Conservation (phyloP, 2,113 vertebrate species). For the Monarcha castaneiventris region DNA sequence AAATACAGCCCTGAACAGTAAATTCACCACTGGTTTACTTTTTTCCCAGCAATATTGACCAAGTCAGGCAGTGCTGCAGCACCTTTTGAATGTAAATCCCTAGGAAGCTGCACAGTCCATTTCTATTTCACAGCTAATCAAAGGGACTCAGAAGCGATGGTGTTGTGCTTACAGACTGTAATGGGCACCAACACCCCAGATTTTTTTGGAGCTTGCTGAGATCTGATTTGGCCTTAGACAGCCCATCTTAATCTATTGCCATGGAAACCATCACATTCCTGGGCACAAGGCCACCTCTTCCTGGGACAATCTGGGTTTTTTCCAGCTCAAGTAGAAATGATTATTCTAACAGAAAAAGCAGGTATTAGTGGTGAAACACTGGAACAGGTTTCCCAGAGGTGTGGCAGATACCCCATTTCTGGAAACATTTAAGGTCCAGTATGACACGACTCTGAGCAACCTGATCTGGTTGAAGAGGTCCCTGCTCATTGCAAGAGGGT, state of each 20-base stretch:
- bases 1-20: neutral
- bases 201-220: neutral
- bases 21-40: neutral
- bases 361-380: neutral
- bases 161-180: neutral
- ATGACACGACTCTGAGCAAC: neutral
- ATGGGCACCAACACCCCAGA: neutral
- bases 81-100: neutral
- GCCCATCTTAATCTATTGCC: neutral
- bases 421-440: neutral
- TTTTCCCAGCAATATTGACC: neutral
- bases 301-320: neutral
- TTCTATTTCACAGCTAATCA: neutral
- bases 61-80: neutral
- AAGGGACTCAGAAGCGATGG: neutral
- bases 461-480: neutral
- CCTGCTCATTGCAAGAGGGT: neutral
- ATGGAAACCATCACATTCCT: constrained; percentile 11
- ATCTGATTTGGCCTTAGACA: neutral
- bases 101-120: neutral
- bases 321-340: neutral
- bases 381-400: neutral
- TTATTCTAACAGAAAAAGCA: neutral
- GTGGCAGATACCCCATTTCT: neutral
- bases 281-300: constrained; percentile 8